These are phyloP conservation scores for Athalia circularis DNA, from an alignment of 2,888 invertebrate genomes.

Conservation along the genomic window DNA sequence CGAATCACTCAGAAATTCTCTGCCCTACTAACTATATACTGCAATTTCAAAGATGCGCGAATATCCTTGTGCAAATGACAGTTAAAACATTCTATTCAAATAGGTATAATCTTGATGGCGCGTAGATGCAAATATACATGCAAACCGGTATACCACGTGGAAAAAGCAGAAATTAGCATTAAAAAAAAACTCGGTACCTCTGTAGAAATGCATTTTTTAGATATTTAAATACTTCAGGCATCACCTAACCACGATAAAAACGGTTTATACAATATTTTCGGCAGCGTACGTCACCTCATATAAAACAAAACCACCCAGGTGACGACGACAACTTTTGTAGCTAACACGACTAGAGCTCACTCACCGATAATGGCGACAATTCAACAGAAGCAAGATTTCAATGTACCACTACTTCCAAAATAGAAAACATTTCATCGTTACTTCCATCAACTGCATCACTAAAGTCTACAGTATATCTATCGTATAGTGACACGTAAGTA, in stretches of 20 bases:
- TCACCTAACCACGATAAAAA: not conserved
- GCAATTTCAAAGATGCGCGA: slow-evolving; percentile 33
- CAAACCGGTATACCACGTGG: not conserved
- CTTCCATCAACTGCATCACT: not conserved
- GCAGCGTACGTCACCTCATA: not conserved
- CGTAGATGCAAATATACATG: not conserved
- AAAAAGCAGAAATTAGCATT: not conserved
- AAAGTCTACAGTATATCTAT: not conserved
- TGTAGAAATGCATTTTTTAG: slow-evolving; percentile 40
- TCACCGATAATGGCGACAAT: slow-evolving; percentile 33
- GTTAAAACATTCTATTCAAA: not conserved
- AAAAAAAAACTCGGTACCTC: slow-evolving; percentile 32
- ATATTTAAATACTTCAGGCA: slow-evolving; percentile 20
- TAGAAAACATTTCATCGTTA: slow-evolving; percentile 20
- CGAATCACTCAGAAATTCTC: slow-evolving; percentile 6
- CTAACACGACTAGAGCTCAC: slow-evolving; percentile 41
- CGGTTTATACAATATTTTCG: slow-evolving; percentile 2
- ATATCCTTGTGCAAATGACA: slow-evolving; percentile 21
- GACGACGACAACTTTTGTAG: not conserved
- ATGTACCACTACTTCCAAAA: slow-evolving; percentile 2
- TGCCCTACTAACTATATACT: not conserved
- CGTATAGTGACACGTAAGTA: not conserved
- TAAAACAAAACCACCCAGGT: not conserved
- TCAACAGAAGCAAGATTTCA: not conserved
- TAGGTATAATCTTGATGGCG: not conserved